Evolutionary conservation across 2,113 vertebrate species (phyloP), one percentile per base, ranked within the genome.

Genomic region (Gnathonemus longibarbis): DNA sequence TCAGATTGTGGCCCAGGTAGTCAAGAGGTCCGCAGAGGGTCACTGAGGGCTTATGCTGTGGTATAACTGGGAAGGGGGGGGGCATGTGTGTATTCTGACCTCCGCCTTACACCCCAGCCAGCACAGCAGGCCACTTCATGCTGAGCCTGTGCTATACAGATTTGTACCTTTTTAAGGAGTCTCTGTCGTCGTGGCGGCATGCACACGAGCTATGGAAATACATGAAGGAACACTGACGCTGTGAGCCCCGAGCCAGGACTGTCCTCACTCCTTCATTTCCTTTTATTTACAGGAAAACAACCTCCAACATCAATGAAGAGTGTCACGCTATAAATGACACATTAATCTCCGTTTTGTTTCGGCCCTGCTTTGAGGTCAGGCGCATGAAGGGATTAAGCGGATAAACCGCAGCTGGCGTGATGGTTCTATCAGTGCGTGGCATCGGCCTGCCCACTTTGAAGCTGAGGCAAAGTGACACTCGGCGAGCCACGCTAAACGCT

Each of bases 281-380:
- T 45, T 24, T 62, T 89, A 90, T 92, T 89, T 89, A 88, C 83
- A 70, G 52, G 83, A 77, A 31, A 66, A 70, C n/a, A 84, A 62
- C 88, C 87, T 89, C 90, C 88, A 66, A 87, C 53, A 91, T 70
- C 52, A 74, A 88, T 45, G 53, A 90, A n/a, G 31, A 90, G 90
- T 21, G n/a, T 83, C 83, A 80, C 90, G 83, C 91, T 90, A 50
- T 92, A 93, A 94, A 93, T 84, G 90, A 88, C 92, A 93, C 90
- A 90, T 84, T 91, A 74, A 62, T 89, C 87, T 88, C 48, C 31
- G 62, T 19, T 58, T 49, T 91, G 88, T 91, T 58, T 91, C 50
- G 48, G 50, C 84, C 62, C 80, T 15, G 50, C 91, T 90, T 48
- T 19, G 66, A 92, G 91, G 87, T 84, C 77, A 92, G 9, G 39